Evolutionary conservation across 2,113 vertebrate species (phyloP).

Genomic region (Rallus limicola): DNA sequence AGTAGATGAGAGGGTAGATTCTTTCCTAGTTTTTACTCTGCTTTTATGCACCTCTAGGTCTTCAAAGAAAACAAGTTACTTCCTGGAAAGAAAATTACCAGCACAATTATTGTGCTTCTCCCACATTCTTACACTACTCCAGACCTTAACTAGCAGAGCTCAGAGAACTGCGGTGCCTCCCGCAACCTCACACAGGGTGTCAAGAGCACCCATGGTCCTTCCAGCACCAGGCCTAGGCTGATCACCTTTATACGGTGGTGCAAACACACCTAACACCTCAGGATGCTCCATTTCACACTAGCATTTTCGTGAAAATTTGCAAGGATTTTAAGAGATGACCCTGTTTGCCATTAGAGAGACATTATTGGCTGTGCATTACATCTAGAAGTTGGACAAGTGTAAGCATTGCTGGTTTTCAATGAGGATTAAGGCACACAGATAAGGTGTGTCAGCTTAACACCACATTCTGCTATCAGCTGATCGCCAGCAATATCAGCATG

Average conservation of each 20-base stretch:
- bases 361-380: rapidly evolving
- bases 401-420: neutral
- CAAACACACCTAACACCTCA: neutral
- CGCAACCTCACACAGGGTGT: neutral
- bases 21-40: neutral
- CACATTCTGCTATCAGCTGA: neutral
- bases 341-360: neutral
- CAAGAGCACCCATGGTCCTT: neutral
- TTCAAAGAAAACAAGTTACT: neutral
- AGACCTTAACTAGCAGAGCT: neutral
- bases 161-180: neutral
- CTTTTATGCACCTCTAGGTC: neutral
- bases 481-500: rapidly evolving
- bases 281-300: neutral
- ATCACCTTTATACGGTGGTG: rapidly evolving
- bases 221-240: neutral
- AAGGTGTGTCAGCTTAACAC: neutral
- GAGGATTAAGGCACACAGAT: neutral
- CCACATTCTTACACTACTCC: neutral
- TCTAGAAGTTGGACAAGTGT: neutral
- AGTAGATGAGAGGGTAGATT: neutral
- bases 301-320: neutral
- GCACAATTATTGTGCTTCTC: neutral
- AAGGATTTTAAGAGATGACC: neutral
- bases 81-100: neutral